phyloP scores from a whole-genome alignment of 2,797 vertebrate genomes.

The Poecilia velifera region DNA sequence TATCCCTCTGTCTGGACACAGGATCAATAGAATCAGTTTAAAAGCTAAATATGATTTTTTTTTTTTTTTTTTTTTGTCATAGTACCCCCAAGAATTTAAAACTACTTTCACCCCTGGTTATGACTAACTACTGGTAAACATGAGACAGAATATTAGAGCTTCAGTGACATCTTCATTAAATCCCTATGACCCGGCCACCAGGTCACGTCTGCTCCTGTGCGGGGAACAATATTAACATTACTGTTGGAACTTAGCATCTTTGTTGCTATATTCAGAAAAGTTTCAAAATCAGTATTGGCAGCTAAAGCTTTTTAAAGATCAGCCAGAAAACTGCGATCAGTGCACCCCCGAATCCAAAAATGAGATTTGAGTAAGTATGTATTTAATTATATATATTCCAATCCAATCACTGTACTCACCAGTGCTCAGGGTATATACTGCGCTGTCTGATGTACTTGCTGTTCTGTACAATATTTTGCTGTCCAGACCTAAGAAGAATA shows the following conservation, averaged over 20 bases:
- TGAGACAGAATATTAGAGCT: background rate
- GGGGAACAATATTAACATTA: no score
- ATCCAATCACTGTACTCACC: conserved; percentile 60
- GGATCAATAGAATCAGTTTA: no score
- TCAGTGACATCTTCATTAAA: background rate
- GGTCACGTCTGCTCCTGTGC: no score
- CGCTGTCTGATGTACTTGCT: conserved; percentile 53
- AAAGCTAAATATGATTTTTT: no score
- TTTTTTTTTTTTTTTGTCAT: no score
- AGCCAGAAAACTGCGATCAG: background rate
- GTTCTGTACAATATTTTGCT: conserved; percentile 75
- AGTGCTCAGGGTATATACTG: conserved; percentile 60
- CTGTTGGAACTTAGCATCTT: no score
- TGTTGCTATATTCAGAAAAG: no score
- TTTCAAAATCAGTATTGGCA: background rate
- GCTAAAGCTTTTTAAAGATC: background rate
- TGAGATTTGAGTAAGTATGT: background rate
- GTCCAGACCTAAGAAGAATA: conserved; percentile 73
- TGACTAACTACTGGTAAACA: background rate
- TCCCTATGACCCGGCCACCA: no score
- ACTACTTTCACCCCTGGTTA: background rate
- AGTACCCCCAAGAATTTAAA: no score
- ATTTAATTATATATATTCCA: background rate
- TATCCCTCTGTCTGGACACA: no score
- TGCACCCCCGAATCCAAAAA: background rate